phyloP scores from a whole-genome alignment of 2,113 vertebrate genomes.

The Eulacestoma nigropectus region DNA sequence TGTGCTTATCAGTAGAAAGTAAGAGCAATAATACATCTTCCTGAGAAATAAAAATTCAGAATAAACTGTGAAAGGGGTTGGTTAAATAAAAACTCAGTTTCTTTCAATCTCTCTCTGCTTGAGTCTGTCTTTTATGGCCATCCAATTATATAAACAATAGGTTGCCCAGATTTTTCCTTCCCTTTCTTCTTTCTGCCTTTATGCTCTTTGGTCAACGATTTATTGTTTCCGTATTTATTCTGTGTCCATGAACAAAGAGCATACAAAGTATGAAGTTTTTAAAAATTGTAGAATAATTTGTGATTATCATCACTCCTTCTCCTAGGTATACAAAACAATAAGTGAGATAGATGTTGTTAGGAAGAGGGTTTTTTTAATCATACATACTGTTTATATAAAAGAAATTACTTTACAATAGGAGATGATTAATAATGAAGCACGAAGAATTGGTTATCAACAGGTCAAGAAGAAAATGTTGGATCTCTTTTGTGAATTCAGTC shows the following conservation, averaged over 20 bases:
- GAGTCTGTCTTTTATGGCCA: neutral
- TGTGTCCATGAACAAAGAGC: neutral
- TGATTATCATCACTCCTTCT: neutral
- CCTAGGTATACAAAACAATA: neutral
- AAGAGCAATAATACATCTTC: neutral
- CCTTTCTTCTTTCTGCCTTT: neutral
- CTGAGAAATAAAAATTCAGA: neutral
- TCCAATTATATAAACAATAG: neutral
- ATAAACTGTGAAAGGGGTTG: neutral
- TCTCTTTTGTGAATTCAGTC: slow-evolving; percentile 4
- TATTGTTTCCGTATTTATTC: neutral
- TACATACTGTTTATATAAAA: neutral
- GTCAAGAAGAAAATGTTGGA: slow-evolving; percentile 9
- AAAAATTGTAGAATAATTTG: neutral
- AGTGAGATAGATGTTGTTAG: neutral
- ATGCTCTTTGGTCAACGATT: neutral
- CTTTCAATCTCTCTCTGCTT: neutral
- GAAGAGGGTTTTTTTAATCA: fast-evolving
- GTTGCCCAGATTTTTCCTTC: neutral
- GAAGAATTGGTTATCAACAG: slow-evolving; percentile 56
- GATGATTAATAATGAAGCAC: neutral
- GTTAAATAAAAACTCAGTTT: neutral
- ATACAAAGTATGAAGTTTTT: neutral
- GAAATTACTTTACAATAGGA: neutral
- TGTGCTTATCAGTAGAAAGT: neutral